Evolutionary conservation across 2,888 invertebrate genomes (phyloP), one percentile per base, ranked within the genome.

Genomic region (Phlogophora meticulosa): DNA sequence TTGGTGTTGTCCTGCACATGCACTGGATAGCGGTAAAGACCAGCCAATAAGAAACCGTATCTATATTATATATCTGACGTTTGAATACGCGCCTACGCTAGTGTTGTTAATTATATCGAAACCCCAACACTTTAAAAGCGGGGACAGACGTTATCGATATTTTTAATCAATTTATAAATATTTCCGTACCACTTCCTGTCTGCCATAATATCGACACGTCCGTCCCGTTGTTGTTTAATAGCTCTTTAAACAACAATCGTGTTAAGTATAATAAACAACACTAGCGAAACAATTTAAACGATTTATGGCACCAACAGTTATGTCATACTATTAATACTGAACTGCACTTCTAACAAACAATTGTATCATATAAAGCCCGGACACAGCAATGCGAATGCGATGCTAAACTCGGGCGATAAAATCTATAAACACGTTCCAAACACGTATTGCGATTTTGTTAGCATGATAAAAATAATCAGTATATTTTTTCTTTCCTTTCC

Each of bases 221-320:
- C 11, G 17, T 48, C 42, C 32, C 28, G 11, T 32, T 17, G 28
- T 9, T 22, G 13, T 40, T 40, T 22, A 2, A 36, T 42, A n/a
- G 20, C 15, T 22, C 7, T 22, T 42, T 9, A 51, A 24, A 13
- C n/a, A n/a, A 22, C 2, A 11, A 24, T 48, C 4, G 1, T 15
- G 10, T 15, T 34, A 22, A 7, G 15, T 22, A 38, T 20, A 20
- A 28, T 40, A 36, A 60, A 51, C 76, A 69, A 55, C 76, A 55
- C 53, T 59, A 67, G 64, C 22, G 28, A 10, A 9, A 56, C 45
- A 38, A 20, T 52, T 38, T n/a, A 34, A 62, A 58, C 48, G 40
- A 49, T 45, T 55, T 81, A 81, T 80, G 81, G 81, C 81, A 80
- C 80, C 73, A 51, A 72, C 62, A 62, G 32, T 63, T 52, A 75